Base-by-base conservation (phyloP, 2,113 vertebrate species). In the Zootoca vivipara region DNA sequence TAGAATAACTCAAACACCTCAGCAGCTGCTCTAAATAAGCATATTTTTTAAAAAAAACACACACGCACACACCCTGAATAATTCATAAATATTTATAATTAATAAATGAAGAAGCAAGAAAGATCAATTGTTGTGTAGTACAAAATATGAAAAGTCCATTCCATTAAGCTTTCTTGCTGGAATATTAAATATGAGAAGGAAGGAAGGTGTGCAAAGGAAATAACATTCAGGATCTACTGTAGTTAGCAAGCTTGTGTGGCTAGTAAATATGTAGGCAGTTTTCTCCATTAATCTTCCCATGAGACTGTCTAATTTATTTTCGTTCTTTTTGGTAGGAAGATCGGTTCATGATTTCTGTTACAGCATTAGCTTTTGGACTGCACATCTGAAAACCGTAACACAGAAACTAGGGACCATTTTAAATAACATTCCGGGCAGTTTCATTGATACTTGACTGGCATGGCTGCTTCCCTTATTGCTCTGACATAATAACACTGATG, bases 41-140 rank as follows among this genome's bases (percentile, higher is more conserved):
- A 77, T 84, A 69, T 83, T n/a, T 94, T 92, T 84, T 46, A 92
- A 65, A 78, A 56, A 88, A 16, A 18, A 20, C 7, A 3, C 16
- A 30, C 13, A 72, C 40, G 22, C 20, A 83, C 81, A 89, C 91
- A 93, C 52, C 90, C 91, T 93, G 94, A 94, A 95, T 95, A 93
- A 95, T 94, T 90, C 79, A 95, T 89, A 92, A 92, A 83, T 93
- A 94, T 93, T 94, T 89, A 90, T 94, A 93, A 95, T 95, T 93
- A 94, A 93, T 96, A 95, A 96, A 94, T 90, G 89, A 83, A 69
- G 85, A 92, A 80, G 85, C 69, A 75, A 77, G 89, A 94, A 94
- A 90, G 85, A 94, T 96, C 92, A 95, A 93, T 86, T 94, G 78
- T 85, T 93, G 30, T 70, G 89, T 40, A 92, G 89, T 38, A 92